Conservation (phyloP, 1,140 invertebrate species). For the Plutomurus gul region DNA sequence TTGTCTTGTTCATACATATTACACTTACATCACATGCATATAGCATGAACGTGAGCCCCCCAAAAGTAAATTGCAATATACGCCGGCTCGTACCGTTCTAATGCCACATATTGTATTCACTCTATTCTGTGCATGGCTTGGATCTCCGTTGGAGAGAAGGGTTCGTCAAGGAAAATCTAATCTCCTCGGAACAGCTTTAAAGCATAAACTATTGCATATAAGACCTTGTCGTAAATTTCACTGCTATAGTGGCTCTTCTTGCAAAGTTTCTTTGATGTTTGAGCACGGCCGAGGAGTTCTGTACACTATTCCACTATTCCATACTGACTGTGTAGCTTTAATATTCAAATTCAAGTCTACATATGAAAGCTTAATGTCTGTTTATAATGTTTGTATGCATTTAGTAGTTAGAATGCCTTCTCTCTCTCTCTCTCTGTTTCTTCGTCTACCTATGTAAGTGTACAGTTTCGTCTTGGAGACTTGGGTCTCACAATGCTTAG, state of each 20-base stretch:
- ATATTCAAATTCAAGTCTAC: conserved; percentile 28
- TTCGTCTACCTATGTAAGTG: neutral
- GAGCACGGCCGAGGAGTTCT: neutral
- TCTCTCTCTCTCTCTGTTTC: neutral
- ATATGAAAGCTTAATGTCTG: conserved; percentile 27
- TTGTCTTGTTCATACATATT: neutral
- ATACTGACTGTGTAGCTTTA: neutral
- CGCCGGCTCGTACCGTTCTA: neutral
- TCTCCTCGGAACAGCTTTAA: conserved; percentile 25
- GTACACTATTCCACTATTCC: neutral
- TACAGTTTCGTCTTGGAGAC: too few species aligned
- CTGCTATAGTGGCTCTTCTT: conserved; percentile 1
- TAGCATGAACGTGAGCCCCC: neutral
- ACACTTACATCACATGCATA: too few species aligned
- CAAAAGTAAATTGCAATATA: conserved; percentile 6
- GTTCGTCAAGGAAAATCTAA: conserved; percentile 21
- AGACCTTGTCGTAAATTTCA: neutral
- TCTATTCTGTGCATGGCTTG: too few species aligned
- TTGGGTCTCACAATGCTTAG: too few species aligned
- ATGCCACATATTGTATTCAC: too few species aligned
- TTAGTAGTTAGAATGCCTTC: neutral
- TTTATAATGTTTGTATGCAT: conserved; percentile 30
- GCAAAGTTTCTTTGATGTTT: conserved; percentile 22
- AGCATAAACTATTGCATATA: conserved; percentile 27
- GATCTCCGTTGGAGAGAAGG: conserved; percentile 1